phyloP scores from a whole-genome alignment of 2,888 invertebrate genomes.

The Octonoba sinensis region DNA sequence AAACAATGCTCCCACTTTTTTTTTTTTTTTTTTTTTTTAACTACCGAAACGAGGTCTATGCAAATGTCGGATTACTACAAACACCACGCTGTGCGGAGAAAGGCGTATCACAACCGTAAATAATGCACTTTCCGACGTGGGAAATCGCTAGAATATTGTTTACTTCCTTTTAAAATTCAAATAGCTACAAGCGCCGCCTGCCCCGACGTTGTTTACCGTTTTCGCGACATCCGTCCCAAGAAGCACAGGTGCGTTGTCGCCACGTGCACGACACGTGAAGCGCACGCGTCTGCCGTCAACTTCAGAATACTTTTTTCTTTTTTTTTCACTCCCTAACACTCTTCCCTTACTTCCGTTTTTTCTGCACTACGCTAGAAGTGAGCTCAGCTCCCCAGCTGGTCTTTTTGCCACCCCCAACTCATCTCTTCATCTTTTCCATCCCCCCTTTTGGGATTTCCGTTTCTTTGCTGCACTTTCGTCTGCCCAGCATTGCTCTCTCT shows the following conservation, averaged over 20 bases:
- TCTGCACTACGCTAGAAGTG: conserved; percentile 10
- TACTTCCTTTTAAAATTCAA: too few relatives aligned
- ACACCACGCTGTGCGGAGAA: not conserved
- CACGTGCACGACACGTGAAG: conserved; percentile 34
- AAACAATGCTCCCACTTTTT: too few relatives aligned
- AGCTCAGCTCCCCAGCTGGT: conserved; percentile 31
- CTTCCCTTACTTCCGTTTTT: not conserved
- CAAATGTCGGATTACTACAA: too few relatives aligned
- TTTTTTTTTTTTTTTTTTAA: too few relatives aligned
- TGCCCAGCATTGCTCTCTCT: too few relatives aligned
- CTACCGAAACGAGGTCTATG: too few relatives aligned
- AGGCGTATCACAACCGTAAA: not conserved
- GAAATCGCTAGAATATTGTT: too few relatives aligned
- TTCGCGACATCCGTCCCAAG: conserved; percentile 27
- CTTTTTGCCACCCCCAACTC: conserved; percentile 5
- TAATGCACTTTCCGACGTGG: not conserved
- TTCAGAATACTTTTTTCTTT: conserved; percentile 8
- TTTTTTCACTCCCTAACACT: conserved; percentile 8
- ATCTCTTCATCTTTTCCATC: not conserved
- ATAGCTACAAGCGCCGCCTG: not conserved
- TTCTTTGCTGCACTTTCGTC: not conserved
- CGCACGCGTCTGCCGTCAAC: conserved; percentile 32
- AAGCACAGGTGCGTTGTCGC: conserved; percentile 49
- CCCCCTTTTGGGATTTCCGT: conserved; percentile 29
- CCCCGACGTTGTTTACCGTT: conserved; percentile 10